A percentile compares a stretch with the other conserved stretches of the same genome.
Evolutionary conservation across 1,140 invertebrate genomes (phyloP).

Genomic region (Apolygus lucorum): DNA sequence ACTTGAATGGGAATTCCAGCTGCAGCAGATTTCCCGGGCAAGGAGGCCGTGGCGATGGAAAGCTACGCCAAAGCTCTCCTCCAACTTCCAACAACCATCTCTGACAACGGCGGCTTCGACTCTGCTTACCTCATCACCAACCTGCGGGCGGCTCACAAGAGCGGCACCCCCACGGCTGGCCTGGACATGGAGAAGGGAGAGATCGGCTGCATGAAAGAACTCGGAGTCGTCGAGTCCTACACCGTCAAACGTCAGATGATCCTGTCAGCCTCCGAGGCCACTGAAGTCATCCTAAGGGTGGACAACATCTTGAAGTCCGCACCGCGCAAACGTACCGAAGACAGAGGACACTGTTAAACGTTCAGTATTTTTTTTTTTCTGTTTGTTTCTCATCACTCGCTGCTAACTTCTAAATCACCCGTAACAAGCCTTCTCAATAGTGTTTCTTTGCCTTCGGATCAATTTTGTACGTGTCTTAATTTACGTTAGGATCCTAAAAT

Average conservation of each 20-base stretch:
- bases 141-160: slow-evolving; percentile 79
- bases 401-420: neutral
- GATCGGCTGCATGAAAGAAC: slow-evolving; percentile 73
- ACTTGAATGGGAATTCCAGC: no score
- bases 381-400: neutral
- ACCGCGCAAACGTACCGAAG: slow-evolving; percentile 79
- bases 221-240: slow-evolving; percentile 94
- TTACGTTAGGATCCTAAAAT: neutral
- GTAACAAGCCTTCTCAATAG: neutral
- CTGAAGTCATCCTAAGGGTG: slow-evolving; percentile 97
- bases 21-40: slow-evolving; percentile 85
- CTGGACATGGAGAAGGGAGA: slow-evolving; percentile 86
- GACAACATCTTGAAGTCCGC: slow-evolving; percentile 95
- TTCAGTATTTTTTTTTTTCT: neutral
- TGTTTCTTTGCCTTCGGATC: neutral
- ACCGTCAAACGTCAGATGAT: slow-evolving; percentile 94
- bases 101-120: slow-evolving; percentile 98
- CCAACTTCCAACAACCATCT: slow-evolving; percentile 88
- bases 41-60: slow-evolving; percentile 96
- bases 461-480: neutral
- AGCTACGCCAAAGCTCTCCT: slow-evolving; percentile 82
- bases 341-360: slow-evolving; percentile 74
- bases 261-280: slow-evolving; percentile 89
- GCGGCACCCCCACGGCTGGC: slow-evolving; percentile 66
- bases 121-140: slow-evolving; percentile 88